phyloP scores from a whole-genome alignment of 2,888 invertebrate genomes.

The Teleiodes luculella region DNA sequence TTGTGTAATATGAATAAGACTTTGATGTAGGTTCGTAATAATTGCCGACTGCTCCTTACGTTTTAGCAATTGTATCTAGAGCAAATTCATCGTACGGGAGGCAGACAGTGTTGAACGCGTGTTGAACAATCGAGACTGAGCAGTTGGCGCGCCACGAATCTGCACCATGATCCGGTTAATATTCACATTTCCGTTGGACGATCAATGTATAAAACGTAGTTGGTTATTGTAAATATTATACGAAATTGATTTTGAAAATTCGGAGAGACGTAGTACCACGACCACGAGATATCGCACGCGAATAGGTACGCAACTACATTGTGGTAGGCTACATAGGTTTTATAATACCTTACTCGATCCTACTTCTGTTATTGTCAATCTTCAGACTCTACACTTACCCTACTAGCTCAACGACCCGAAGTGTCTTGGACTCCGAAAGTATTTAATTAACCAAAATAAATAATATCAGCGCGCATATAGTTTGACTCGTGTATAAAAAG shows the following conservation, averaged over 20 bases:
- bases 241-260: slow-evolving; percentile 29
- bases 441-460: slow-evolving; percentile 39
- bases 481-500: slow-evolving; percentile 18
- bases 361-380: slow-evolving; percentile 12
- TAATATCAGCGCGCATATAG: slow-evolving; percentile 25
- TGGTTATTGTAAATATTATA: slow-evolving; percentile 33
- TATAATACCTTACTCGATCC: slow-evolving; percentile 32
- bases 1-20: slow-evolving; percentile 43
- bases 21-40: slow-evolving; percentile 24
- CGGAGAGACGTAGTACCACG: slow-evolving; percentile 24
- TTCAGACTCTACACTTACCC: slow-evolving; percentile 15
- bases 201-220: slow-evolving; percentile 17
- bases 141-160: slow-evolving; percentile 31
- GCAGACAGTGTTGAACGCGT: background rate
- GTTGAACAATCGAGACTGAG: background rate
- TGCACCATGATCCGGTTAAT: slow-evolving; percentile 17
- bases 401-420: too few relatives aligned
- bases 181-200: slow-evolving; percentile 11
- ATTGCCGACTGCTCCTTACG: background rate
- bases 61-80: background rate
- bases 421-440: slow-evolving; percentile 30
- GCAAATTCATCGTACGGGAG: background rate
- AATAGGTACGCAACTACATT: slow-evolving; percentile 36
- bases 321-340: slow-evolving; percentile 36
- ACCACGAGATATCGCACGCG: slow-evolving; percentile 28